Base-by-base conservation (phyloP, 2,797 vertebrate species). In the Arrhamphus sclerolepis region DNA sequence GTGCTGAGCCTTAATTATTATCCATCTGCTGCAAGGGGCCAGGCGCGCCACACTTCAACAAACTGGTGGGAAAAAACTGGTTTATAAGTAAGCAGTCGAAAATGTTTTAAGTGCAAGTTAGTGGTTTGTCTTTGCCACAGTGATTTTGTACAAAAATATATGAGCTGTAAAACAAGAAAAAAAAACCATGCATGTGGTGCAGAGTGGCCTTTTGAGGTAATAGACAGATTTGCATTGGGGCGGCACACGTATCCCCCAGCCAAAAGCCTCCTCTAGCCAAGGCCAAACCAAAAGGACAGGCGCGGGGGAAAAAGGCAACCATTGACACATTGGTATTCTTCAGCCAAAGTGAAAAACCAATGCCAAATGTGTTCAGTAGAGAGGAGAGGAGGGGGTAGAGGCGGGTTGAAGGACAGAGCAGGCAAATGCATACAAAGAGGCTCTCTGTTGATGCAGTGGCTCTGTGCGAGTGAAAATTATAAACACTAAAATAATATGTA, bases 291-390 rank as follows among this genome's bases (percentile, higher is more conserved):
- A 81, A 62, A 62, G 68, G 77, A 83, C 60, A 76, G 70, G 70
- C 65, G 55, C 46, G 14, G 75, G 44, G 58, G 46, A 68, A 68
- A 74, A 73, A 89, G 66, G 76, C 75, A 86, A 70, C 76, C 80
- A 84, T 81, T 89, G 86, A 91, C 82, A 86, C 74, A 56, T 39
- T 72, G 79, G 81, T 87, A 87, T 86, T 89, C 86, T 87, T 82
- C 51, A 70, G 80, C 81, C 74, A 88, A 83, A 84, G 85, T 66
- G 65, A 81, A 86, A 84, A 70, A 62, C 69, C 40, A 61, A 73
- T 7, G 79, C 89, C 82, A 89, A 90, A 85, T 70, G 82, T 76
- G 79, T 66, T 84, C 74, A 78, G 81, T 48, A 57, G 77, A 81
- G 66, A 84, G 59, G 31, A 74, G 69, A 66, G 75, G 70, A 73